A percentile compares a stretch with the other conserved stretches of the same genome.
phyloP scores from a whole-genome alignment of 2,113 vertebrate species.

The Carassius auratus region DNA sequence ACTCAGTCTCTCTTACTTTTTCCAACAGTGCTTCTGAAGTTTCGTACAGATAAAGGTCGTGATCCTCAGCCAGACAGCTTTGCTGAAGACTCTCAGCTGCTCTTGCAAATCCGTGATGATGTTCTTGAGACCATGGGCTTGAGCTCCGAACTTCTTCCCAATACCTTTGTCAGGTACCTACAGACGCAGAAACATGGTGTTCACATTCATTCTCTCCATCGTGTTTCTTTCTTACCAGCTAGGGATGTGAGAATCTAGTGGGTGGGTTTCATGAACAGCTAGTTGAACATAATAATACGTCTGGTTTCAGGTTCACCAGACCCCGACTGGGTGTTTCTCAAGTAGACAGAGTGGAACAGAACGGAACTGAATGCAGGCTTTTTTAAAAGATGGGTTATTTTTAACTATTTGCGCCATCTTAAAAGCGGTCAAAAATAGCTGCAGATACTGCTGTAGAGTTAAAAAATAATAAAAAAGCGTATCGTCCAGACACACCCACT shows the following conservation, averaged over 20 bases:
- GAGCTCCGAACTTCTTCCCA: slow-evolving; percentile 73
- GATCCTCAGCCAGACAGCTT: slow-evolving; percentile 79
- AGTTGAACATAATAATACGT: not conserved
- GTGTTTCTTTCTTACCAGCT: not conserved
- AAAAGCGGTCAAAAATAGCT: not conserved
- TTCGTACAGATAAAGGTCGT: slow-evolving; percentile 84
- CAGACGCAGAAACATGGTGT: not conserved
- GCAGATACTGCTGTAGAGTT: not conserved
- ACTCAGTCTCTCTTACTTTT: slow-evolving; percentile 4
- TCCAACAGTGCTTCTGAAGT: slow-evolving; percentile 85
- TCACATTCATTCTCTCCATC: not conserved
- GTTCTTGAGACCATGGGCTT: slow-evolving; percentile 79
- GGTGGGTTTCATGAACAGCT: not conserved
- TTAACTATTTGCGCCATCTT: not conserved
- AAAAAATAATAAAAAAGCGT: not conserved
- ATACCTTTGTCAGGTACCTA: slow-evolving; percentile 84
- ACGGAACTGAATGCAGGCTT: not conserved
- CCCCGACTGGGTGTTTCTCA: not conserved
- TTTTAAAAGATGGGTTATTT: slow-evolving; percentile 3
- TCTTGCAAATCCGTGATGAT: slow-evolving; percentile 81
- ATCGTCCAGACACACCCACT: not conserved
- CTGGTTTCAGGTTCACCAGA: slow-evolving; percentile 12
- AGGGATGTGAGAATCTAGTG: not conserved
- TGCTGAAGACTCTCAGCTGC: slow-evolving; percentile 73
- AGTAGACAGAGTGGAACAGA: not conserved